Base-by-base conservation (phyloP, 2,888 invertebrate genomes). In the Teleiodes luculella region DNA sequence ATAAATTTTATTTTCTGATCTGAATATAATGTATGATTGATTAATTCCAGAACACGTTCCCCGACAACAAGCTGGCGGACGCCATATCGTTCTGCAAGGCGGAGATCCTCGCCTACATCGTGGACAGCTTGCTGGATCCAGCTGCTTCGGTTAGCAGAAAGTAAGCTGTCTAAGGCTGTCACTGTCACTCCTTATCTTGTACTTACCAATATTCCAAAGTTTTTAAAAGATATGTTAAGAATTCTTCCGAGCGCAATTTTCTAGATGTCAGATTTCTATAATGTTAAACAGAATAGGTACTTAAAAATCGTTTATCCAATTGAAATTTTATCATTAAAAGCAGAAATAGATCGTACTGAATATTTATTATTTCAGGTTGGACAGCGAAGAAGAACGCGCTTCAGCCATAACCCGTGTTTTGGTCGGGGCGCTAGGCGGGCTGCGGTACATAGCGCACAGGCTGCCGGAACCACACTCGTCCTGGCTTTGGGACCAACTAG, bases 1-100 rank as follows among this genome's bases (percentile, higher is more conserved):
- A n/a, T n/a, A n/a, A n/a, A n/a, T n/a, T n/a, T n/a, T n/a, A n/a
- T n/a, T n/a, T n/a, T n/a, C n/a, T n/a, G n/a, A n/a, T n/a, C n/a
- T n/a, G n/a, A n/a, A n/a, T n/a, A 41, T 10, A 14, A 1, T 41
- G 41, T 20, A 7, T 18, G 8, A 10, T 31, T 53, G 46, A 13
- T 58, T 61, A 56, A 49, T 55, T 79, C 60, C 79, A 94, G 93
- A 91, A 91, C 56, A 95, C 96, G 0, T 98, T 98, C 80, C 94
- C 96, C 0, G 88, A 92, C 6, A 91, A 90, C 47, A 97, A 97
- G 83, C 86, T 95, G 49, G 91, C 92, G 1, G 95, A 96, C 71
- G 97, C 95, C 8, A 91, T 97, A 49, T 78, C 93, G 4, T 96
- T 95, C 85, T 97, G 97, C 76, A 95, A 95, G 72, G 89, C 90